Percentiles rank a stretch among this genome's conserved stretches.
These are phyloP conservation scores for Drosophila borborema DNA, from an alignment of 2,888 invertebrate species.

Conservation along the genomic window DNA sequence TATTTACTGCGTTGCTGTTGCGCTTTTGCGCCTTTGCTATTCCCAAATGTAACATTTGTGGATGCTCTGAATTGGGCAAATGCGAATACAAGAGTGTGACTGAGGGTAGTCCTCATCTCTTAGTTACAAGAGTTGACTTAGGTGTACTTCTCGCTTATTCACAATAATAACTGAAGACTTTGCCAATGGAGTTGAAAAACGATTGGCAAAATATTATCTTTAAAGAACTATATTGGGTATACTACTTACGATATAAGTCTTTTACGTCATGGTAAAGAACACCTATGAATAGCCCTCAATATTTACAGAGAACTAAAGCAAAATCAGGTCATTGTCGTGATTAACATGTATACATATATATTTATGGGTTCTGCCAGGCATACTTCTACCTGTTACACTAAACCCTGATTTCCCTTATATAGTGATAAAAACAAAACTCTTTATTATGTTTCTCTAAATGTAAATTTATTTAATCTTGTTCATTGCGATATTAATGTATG, in stretches of 20 bases:
- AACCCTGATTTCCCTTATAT: not conserved
- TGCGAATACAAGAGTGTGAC: not conserved
- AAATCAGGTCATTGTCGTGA: too few relatives aligned
- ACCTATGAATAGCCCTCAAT: too few relatives aligned
- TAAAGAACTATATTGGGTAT: too few relatives aligned
- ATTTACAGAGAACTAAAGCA: too few relatives aligned
- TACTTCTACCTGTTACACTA: too few relatives aligned
- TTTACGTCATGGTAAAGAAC: too few relatives aligned
- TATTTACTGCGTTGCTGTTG: conserved; percentile 18
- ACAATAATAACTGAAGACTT: not conserved
- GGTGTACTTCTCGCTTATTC: not conserved
- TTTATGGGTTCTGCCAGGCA: too few relatives aligned
- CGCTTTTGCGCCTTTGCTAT: conserved; percentile 35
- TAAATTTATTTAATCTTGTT: conserved; percentile 72
- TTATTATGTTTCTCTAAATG: conserved; percentile 67
- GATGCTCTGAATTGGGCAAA: conserved; percentile 5
- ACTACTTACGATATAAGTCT: too few relatives aligned
- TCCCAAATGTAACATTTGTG: conserved; percentile 47
- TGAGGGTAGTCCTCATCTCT: not conserved
- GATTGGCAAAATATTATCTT: too few relatives aligned
- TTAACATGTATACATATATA: too few relatives aligned
- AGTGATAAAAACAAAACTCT: not conserved
- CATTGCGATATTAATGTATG: conserved; percentile 59
- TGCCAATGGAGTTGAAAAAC: not conserved
- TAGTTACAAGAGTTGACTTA: not conserved